phyloP scores from a whole-genome alignment of 2,797 vertebrate genomes.

The Tenualosa ilisha region DNA sequence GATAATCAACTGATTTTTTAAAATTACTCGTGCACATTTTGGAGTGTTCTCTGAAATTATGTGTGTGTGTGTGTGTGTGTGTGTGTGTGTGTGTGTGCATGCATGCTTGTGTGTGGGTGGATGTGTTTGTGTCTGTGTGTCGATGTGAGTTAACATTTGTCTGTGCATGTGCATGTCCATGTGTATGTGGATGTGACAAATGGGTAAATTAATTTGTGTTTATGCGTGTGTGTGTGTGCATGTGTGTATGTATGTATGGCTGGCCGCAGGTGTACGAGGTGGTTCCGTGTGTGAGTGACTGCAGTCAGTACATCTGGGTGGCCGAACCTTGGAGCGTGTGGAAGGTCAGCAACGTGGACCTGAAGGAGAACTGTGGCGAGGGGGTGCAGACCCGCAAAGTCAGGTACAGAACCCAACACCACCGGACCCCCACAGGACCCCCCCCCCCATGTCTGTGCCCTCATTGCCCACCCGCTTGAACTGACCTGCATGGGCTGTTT shows the following conservation, averaged over 20 bases:
- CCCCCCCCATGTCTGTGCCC: background rate
- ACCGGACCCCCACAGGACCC: background rate
- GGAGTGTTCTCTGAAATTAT: too few relatives aligned
- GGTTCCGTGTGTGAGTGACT: slow-evolving; percentile 95
- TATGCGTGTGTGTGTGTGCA: background rate
- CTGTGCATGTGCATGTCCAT: background rate
- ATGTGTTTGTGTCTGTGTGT: background rate
- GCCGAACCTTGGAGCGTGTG: slow-evolving; percentile 94
- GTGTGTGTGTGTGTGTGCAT: background rate
- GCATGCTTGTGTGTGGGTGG: background rate
- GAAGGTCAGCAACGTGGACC: slow-evolving; percentile 93
- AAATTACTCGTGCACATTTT: background rate
- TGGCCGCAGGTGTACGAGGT: slow-evolving; percentile 90
- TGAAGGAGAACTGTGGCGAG: slow-evolving; percentile 93
- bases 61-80: background rate
- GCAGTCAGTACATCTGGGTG: slow-evolving; percentile 92
- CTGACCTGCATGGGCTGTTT: background rate
- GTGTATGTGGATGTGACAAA: background rate
- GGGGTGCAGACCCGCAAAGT: slow-evolving; percentile 96
- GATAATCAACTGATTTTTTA: background rate
- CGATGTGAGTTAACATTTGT: too few relatives aligned
- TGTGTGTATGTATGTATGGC: background rate
- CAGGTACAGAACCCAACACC: slow-evolving; percentile 72
- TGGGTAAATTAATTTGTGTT: background rate
- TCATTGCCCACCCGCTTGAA: background rate